phyloP scores from a whole-genome alignment of 2,888 invertebrate genomes.

The Hypsopygia costalis region DNA sequence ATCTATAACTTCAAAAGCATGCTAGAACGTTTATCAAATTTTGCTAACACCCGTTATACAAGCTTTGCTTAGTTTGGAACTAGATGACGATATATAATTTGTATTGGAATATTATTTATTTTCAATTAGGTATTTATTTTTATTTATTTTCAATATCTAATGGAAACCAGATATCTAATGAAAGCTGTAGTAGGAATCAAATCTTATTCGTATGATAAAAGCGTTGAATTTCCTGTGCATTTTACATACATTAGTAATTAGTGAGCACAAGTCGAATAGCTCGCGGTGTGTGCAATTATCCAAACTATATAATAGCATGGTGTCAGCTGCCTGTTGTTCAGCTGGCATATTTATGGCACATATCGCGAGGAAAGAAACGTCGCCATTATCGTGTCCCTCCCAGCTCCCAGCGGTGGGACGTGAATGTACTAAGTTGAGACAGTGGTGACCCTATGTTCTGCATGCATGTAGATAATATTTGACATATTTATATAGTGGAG shows the following conservation, averaged over 20 bases:
- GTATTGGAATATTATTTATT: too few relatives aligned
- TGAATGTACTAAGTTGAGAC: conserved; percentile 19
- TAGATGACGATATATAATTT: too few relatives aligned
- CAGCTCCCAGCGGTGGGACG: conserved; percentile 36
- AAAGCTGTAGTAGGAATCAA: too few relatives aligned
- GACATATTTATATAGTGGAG: too few relatives aligned
- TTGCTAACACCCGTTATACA: too few relatives aligned
- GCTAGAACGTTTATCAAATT: too few relatives aligned
- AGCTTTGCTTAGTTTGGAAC: too few relatives aligned
- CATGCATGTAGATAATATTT: too few relatives aligned
- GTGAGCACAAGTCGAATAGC: conserved; percentile 41
- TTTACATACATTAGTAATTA: conserved; percentile 61
- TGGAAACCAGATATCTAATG: too few relatives aligned
- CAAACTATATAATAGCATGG: conserved; percentile 67
- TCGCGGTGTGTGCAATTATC: conserved; percentile 59
- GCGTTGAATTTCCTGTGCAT: conserved; percentile 48
- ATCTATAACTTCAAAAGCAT: too few relatives aligned
- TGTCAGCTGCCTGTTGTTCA: conserved; percentile 51
- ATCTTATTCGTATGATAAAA: conserved; percentile 19
- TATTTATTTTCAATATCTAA: too few relatives aligned
- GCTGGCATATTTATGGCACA: conserved; percentile 48
- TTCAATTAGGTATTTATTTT: too few relatives aligned
- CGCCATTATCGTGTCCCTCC: conserved; percentile 60
- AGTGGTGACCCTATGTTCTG: not conserved
- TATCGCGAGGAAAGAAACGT: conserved; percentile 54